Evolutionary conservation across 2,888 invertebrate species (phyloP).

Genomic region (Lissonota sp.): DNA sequence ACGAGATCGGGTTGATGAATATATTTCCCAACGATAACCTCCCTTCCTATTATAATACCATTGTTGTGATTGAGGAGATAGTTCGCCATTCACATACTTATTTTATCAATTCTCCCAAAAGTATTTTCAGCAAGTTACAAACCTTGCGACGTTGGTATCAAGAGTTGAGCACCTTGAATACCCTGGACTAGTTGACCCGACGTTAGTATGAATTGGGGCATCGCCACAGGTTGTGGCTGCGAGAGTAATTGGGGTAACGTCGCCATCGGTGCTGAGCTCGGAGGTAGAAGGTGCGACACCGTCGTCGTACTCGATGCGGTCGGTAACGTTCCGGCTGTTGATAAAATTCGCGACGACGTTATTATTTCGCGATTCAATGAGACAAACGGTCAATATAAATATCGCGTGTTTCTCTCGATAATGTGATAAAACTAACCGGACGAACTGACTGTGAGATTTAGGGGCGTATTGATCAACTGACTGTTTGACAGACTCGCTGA

Average conservation of each 20-base stretch:
- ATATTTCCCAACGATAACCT: not conserved
- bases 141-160: constrained; percentile 98
- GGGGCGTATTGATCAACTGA: constrained; percentile 91
- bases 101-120: too few species aligned
- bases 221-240: constrained; percentile 88
- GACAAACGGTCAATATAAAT: too few species aligned
- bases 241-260: constrained; percentile 86
- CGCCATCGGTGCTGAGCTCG: constrained; percentile 85
- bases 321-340: constrained; percentile 79
- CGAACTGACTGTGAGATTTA: constrained; percentile 92
- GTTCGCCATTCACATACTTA: too few species aligned
- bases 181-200: constrained; percentile 96
- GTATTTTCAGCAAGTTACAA: too few species aligned
- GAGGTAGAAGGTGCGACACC: constrained; percentile 79
- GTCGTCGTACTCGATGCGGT: constrained; percentile 82
- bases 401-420: not conserved
- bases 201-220: constrained; percentile 96
- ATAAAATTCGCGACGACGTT: constrained; percentile 7
- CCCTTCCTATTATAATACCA: too few species aligned
- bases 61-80: too few species aligned
- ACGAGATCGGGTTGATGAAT: not conserved
- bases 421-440: constrained; percentile 80
- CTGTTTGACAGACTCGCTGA: constrained; percentile 85
- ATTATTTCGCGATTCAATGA: not conserved
- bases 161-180: constrained; percentile 96